Evolutionary conservation across 2,113 vertebrate genomes (phyloP), one percentile per base, ranked within the genome.

Genomic region (Illadopsis cleaveri): DNA sequence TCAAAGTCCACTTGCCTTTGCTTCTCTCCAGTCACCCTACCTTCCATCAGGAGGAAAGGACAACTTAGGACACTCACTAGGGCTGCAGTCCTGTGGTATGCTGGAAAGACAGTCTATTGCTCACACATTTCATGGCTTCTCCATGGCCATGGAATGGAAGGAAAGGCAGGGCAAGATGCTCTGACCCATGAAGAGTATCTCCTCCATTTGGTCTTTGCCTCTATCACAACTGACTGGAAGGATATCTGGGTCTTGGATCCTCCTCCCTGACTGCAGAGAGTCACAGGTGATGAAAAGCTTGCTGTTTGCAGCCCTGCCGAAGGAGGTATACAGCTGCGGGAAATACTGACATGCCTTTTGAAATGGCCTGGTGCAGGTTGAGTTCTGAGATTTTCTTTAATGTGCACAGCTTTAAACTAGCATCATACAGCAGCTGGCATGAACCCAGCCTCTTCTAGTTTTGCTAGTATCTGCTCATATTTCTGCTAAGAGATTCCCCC

Each of bases 331-430:
- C 42, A 66, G 42, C 64, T 73, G 40, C 45, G 81, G 44, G 28
- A 48, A 84, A 64, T 17, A 37, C 30, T 33, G 18, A 9, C 0
- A 0, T 19, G n/a, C 42, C 60, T 79, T 78, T 47, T 6, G 2
- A 42, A 73, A 75, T 28, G 9, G 22, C 31, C 23, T 8, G 35
- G 22, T 35, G 20, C 28, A 62, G 25, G 35, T 50, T 56, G 73
- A 20, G 19, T 66, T 65, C 40, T 84, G n/a, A 44, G 64, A 61
- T 50, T 51, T 72, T 58, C 57, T 62, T 92, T 68, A 53, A 50
- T 3, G 12, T 40, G 37, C 31, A 53, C 5, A 45, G n/a, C 12
- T 88, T 31, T 56, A 47, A 90, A 82, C 30, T 51, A 33, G 40
- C 53, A 69, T 38, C 31, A 35, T 47, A 68, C 3, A 83, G 71